Evolutionary conservation across 1,140 invertebrate genomes (phyloP).

Genomic region (Euura lappo): DNA sequence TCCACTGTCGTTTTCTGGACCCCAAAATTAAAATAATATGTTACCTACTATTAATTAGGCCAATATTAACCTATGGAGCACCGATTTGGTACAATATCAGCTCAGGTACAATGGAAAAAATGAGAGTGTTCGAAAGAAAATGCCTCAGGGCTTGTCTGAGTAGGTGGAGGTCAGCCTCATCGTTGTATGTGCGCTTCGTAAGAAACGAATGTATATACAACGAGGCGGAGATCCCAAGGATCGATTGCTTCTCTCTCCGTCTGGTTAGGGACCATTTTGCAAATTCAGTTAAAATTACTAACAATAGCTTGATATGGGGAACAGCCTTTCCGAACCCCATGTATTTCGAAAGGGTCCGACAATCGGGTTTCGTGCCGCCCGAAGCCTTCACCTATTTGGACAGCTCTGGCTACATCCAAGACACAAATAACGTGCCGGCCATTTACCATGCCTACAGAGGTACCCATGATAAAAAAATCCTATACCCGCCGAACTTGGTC

Average conservation of each 20-base stretch:
- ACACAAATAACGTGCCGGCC: conserved; percentile 12
- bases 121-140: no score
- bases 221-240: conserved; percentile 18
- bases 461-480: conserved; percentile 11
- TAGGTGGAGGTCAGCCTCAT: background rate
- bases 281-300: conserved; percentile 1
- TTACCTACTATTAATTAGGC: no score
- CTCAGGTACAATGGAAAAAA: no score
- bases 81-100: conserved; percentile 25
- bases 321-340: conserved; percentile 13
- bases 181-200: conserved; percentile 12
- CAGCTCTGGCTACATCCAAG: conserved; percentile 10
- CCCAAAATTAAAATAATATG: no score
- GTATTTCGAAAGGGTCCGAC: conserved; percentile 11
- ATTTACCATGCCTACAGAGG: conserved; percentile 21
- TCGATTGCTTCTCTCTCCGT: conserved; percentile 23
- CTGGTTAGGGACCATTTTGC: conserved; percentile 24
- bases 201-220: conserved; percentile 6
- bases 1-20: no score
- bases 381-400: conserved; percentile 22
- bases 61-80: conserved; percentile 12
- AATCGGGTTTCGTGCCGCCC: conserved; percentile 12
- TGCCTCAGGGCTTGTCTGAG: no score
- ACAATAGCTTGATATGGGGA: conserved; percentile 20
- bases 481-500: background rate